A percentile compares a stretch with the other conserved stretches of the same genome.
Conservation (phyloP, 2,888 invertebrate species). For the Pandemis heparana region DNA sequence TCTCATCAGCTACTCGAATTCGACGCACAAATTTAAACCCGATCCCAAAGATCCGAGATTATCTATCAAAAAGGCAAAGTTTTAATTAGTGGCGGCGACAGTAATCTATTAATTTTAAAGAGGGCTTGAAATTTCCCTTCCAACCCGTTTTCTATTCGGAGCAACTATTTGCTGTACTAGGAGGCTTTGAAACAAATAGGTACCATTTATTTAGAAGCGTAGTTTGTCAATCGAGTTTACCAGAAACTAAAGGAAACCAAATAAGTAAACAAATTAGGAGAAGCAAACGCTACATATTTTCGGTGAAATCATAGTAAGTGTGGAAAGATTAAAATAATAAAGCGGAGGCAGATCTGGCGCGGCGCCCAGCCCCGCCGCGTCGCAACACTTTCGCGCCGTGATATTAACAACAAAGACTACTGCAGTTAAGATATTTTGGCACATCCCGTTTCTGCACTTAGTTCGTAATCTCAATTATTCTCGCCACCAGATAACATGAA, state of each 20-base stretch:
- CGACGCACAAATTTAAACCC: constrained; percentile 37
- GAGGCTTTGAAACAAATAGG: not conserved
- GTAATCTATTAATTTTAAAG: constrained; percentile 35
- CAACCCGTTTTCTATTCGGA: not conserved
- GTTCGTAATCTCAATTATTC: constrained; percentile 38
- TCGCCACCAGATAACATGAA: constrained; percentile 15
- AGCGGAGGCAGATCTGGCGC: constrained; percentile 30
- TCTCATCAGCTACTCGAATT: constrained; percentile 29
- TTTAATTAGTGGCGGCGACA: constrained; percentile 37
- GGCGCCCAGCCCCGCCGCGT: constrained; percentile 34
- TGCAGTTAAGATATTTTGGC: constrained; percentile 42
- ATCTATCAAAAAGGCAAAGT: constrained; percentile 39
- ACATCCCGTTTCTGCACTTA: constrained; percentile 33
- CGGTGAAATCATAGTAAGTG: constrained; percentile 22
- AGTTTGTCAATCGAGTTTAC: not conserved
- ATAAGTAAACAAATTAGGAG: not conserved
- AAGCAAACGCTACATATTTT: not conserved
- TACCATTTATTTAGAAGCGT: constrained; percentile 3
- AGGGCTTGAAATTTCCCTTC: constrained; percentile 17
- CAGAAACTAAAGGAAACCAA: not conserved
- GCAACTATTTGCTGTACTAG: constrained; percentile 17
- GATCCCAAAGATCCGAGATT: constrained; percentile 30
- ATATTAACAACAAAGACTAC: constrained; percentile 42
- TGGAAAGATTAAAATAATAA: constrained; percentile 36
- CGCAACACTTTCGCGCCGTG: constrained; percentile 36